Percentiles rank a stretch among this genome's conserved stretches.
These are phyloP conservation scores for Phrynosoma blainvillii DNA, from an alignment of 2,113 vertebrate genomes.

Conservation along the genomic window DNA sequence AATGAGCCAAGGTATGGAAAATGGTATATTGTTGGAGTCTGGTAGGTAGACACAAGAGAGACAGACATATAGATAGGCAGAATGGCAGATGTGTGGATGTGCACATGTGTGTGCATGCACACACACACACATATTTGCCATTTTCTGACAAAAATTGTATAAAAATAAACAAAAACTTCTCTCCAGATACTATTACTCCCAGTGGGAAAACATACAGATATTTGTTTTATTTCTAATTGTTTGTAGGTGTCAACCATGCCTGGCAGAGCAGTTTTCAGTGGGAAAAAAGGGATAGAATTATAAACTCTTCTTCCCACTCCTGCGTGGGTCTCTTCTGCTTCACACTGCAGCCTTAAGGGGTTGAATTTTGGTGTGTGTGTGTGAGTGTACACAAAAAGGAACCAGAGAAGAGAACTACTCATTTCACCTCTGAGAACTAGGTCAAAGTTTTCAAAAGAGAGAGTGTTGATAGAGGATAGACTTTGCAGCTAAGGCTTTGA, in stretches of 20 bases:
- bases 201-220: background rate
- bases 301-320: background rate
- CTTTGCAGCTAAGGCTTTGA: slow-evolving; percentile 41
- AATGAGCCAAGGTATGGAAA: no score
- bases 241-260: background rate
- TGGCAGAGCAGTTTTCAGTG: background rate
- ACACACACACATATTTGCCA: no score
- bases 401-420: background rate
- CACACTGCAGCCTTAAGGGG: background rate
- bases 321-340: background rate
- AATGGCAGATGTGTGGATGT: background rate
- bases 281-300: background rate
- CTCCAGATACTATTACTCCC: background rate
- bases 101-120: background rate
- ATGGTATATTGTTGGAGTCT: no score
- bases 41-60: no score
- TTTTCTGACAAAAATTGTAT: background rate
- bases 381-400: background rate
- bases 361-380: background rate
- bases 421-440: background rate
- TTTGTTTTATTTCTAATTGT: background rate
- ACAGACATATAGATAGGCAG: no score
- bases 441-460: slow-evolving; percentile 2
- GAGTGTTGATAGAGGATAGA: background rate
- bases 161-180: background rate